Conservation (phyloP, 2,797 vertebrate genomes). For the Pseudomugil gertrudae region DNA sequence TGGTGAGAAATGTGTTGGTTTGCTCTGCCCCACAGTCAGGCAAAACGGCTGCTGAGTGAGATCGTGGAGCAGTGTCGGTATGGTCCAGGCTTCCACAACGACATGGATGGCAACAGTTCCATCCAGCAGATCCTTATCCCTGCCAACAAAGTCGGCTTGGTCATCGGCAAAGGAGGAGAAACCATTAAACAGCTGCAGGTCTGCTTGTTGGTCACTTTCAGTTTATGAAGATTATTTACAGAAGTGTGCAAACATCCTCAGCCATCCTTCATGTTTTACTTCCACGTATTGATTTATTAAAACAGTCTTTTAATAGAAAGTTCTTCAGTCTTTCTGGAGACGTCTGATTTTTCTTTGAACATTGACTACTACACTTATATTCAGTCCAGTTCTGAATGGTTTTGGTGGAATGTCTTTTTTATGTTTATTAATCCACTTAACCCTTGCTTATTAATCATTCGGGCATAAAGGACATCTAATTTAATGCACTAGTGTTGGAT, state of each 20-base stretch:
- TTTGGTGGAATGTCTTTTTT: not conserved
- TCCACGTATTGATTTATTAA: not conserved
- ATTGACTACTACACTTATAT: not conserved
- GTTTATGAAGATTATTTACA: not conserved
- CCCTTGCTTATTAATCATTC: not conserved
- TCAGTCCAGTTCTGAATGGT: not conserved
- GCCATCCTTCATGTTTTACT: not conserved
- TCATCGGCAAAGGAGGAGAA: conserved; percentile 98
- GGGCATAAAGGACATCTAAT: not conserved
- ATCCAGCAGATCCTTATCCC: conserved; percentile 97
- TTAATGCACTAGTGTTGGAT: not conserved
- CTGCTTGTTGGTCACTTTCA: not conserved
- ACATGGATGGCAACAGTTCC: conserved; percentile 91
- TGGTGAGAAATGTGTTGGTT: conserved; percentile 33
- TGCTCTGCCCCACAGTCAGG: conserved; percentile 85
- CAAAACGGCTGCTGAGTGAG: conserved; percentile 94
- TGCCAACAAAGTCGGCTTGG: conserved; percentile 97
- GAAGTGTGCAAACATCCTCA: not conserved
- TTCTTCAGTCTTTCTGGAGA: not conserved
- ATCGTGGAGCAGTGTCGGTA: conserved; percentile 99
- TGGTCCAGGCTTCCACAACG: conserved; percentile 93
- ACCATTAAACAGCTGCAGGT: conserved; percentile 99
- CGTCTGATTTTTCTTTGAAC: not conserved
- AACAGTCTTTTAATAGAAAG: not conserved
- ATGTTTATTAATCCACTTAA: not conserved